Evolutionary conservation across 2,888 invertebrate species (phyloP).

Genomic region (Trachelus iudaicus): DNA sequence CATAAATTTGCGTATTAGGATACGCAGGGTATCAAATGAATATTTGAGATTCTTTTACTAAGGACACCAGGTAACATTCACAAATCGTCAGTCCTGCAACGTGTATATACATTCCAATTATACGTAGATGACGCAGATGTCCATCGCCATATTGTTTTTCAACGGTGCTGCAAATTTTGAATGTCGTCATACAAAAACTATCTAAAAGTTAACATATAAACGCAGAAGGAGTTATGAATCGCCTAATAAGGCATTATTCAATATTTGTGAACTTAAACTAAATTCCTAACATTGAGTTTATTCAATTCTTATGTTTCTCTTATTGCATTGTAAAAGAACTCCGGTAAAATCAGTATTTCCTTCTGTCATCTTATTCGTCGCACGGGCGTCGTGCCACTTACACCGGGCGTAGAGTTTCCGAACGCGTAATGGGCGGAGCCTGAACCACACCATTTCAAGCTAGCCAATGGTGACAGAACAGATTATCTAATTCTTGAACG

Average conservation of each 20-base stretch:
- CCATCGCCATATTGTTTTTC: background rate
- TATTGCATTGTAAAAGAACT: background rate
- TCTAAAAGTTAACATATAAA: background rate
- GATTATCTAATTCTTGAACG: constrained; percentile 23
- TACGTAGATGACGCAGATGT: background rate
- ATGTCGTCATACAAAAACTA: background rate
- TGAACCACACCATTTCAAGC: constrained; percentile 39
- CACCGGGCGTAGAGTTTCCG: constrained; percentile 18
- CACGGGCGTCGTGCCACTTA: background rate
- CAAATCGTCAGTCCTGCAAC: background rate
- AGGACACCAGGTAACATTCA: background rate
- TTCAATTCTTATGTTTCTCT: background rate
- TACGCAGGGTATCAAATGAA: background rate
- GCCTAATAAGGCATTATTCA: background rate
- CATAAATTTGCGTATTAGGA: background rate
- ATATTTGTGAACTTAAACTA: background rate
- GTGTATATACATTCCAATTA: background rate
- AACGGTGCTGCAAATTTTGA: background rate
- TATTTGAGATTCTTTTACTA: background rate
- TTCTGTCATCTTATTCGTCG: background rate
- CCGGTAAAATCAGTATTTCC: background rate
- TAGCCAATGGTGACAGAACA: constrained; percentile 31
- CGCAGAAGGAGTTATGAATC: background rate
- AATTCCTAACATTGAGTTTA: background rate
- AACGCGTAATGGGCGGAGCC: constrained; percentile 39